Evolutionary conservation across 2,113 vertebrate species (phyloP).

Genomic region (Coturnix japonica): DNA sequence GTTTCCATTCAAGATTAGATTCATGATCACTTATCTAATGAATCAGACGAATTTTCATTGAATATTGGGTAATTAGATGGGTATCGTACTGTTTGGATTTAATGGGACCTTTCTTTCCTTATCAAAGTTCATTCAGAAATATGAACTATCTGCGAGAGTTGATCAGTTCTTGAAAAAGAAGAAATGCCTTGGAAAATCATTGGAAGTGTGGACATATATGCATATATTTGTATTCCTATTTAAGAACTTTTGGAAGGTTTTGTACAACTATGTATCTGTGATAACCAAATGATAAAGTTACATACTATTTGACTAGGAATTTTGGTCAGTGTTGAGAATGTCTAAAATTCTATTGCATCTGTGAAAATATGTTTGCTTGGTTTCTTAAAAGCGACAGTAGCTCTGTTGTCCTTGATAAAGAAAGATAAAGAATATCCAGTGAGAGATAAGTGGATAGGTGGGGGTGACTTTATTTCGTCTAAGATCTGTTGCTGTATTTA

Average conservation of each 20-base stretch:
- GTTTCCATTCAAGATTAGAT: conserved; percentile 11
- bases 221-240: background rate
- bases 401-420: background rate
- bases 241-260: background rate
- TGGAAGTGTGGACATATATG: background rate
- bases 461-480: background rate
- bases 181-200: background rate
- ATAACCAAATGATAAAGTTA: background rate
- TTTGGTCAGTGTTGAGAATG: background rate
- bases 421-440: background rate
- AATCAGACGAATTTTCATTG: background rate
- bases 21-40: background rate
- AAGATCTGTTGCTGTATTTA: background rate
- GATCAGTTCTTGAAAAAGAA: background rate
- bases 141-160: background rate
- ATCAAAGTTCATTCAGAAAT: background rate
- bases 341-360: background rate
- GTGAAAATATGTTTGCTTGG: background rate
- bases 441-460: background rate
- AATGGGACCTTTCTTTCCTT: background rate
- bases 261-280: background rate
- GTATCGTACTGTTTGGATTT: background rate
- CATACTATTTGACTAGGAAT: background rate
- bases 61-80: conserved; percentile 1
- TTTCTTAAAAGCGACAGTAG: background rate